phyloP scores from a whole-genome alignment of 2,113 vertebrate genomes.

The Trachemys scripta region DNA sequence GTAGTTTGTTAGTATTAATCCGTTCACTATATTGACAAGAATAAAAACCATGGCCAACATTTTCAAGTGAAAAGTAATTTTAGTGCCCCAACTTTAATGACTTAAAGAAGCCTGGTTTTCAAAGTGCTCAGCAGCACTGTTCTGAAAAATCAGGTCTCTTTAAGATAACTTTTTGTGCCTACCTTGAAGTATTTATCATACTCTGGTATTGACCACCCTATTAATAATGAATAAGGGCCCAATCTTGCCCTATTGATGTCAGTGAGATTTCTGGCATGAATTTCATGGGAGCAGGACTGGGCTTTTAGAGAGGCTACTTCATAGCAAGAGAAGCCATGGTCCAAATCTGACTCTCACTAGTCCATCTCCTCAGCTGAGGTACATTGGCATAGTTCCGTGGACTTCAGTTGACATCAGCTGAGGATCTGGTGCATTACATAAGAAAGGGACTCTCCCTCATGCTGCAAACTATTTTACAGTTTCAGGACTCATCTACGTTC shows the following conservation, averaged over 20 bases:
- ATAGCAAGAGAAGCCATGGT: rapidly evolving
- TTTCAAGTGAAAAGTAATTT: not conserved
- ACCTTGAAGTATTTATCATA: rapidly evolving
- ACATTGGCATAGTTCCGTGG: rapidly evolving
- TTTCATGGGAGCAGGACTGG: not conserved
- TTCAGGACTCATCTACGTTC: conserved; percentile 26
- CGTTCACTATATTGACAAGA: rapidly evolving
- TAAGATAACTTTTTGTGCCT: not conserved
- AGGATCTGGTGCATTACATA: not conserved
- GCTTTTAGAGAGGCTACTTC: not conserved
- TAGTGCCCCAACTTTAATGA: not conserved
- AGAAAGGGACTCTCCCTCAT: rapidly evolving
- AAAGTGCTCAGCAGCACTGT: not conserved
- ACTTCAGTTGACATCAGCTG: not conserved
- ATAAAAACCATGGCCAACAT: not conserved
- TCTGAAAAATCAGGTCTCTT: not conserved
- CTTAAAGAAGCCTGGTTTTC: not conserved
- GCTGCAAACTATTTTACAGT: not conserved
- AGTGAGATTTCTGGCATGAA: not conserved
- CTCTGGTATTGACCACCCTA: not conserved
- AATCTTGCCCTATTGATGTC: not conserved
- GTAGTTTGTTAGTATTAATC: not conserved
- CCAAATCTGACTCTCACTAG: not conserved
- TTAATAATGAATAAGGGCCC: rapidly evolving
- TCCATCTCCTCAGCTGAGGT: not conserved